phyloP scores from a whole-genome alignment of 1,140 invertebrate genomes.

The Scaptomyza montana region DNA sequence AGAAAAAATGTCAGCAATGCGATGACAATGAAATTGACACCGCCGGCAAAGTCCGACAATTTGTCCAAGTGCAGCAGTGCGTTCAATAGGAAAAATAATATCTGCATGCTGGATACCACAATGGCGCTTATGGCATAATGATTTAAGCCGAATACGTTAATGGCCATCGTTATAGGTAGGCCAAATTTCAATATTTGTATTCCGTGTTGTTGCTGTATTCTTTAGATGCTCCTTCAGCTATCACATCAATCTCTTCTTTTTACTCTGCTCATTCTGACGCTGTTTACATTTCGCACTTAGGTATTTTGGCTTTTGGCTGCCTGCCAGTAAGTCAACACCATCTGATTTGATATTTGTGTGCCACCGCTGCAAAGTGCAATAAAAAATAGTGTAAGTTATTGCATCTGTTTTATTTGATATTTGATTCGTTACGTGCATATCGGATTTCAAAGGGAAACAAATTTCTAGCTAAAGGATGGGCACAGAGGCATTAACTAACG shows the following conservation, averaged over 20 bases:
- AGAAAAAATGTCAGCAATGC: constrained; percentile 94
- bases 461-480: not conserved
- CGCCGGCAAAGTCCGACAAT: constrained; percentile 95
- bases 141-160: constrained; percentile 91
- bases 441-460: not conserved
- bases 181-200: not conserved
- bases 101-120: constrained; percentile 93
- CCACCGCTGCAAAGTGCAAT: constrained; percentile 60
- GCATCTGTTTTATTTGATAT: not conserved
- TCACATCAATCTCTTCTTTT: not conserved
- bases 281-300: constrained; percentile 6
- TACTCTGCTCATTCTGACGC: not conserved
- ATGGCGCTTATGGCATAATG: constrained; percentile 95
- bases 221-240: not conserved
- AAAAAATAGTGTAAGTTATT: constrained; percentile 66
- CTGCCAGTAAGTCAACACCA: not conserved
- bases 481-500: not conserved
- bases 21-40: constrained; percentile 95
- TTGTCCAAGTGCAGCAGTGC: constrained; percentile 94
- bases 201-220: not conserved
- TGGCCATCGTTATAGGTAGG: constrained; percentile 84
- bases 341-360: constrained; percentile 48
- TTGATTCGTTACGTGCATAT: constrained; percentile 2
- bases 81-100: constrained; percentile 94
- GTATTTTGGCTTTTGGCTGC: not conserved